Base-by-base conservation (phyloP, 1,140 invertebrate species). In the Neodiprion virginianus region DNA sequence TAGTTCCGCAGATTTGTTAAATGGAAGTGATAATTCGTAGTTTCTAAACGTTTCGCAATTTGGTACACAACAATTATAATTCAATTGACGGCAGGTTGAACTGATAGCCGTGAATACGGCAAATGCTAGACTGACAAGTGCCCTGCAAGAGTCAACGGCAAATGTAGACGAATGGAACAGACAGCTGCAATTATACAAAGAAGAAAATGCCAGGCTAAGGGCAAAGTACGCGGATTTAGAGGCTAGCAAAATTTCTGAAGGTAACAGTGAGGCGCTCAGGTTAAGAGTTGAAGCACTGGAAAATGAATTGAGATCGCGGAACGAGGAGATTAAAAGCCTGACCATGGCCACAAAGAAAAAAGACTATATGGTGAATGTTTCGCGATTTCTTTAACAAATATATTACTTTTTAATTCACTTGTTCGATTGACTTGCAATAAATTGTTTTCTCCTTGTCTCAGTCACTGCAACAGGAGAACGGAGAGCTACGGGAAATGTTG, bases 161-260 rank as follows among this genome's bases (percentile, higher is more conserved):
- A 99, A 99, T 89, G 97, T 99, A 8, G 97, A 99, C 82, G 97
- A 99, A 86, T 99, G 98, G 98, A 99, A 99, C 89, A 92, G 96
- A 79, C 97, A 99, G 84, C 90, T 99, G 73, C 97, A 98, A 79
- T 94, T 95, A 53, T 97, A 98, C 83, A 97, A 98, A 89, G 97
- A 99, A 83, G 97, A 99, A 87, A 98, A 98, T 89, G 93, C 94
- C 72, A 91, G 95, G 75, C 92, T 98, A 78, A 97, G 97, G 88
- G 93, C 92, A 68, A 93, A 92, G 82, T 92, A 94, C 75, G 88
- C 92, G 9, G 94, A 95, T 82, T 85, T 94, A 53, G 94, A 95
- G 85, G 91, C 93, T 78, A 91, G 93, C 71, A 92, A 93, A 88
- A 87, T 88, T 67, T 82, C 86, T 47, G 87, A 88, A 75, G 88